Base-by-base conservation (phyloP, 2,888 invertebrate species). In the Erebia palarica region DNA sequence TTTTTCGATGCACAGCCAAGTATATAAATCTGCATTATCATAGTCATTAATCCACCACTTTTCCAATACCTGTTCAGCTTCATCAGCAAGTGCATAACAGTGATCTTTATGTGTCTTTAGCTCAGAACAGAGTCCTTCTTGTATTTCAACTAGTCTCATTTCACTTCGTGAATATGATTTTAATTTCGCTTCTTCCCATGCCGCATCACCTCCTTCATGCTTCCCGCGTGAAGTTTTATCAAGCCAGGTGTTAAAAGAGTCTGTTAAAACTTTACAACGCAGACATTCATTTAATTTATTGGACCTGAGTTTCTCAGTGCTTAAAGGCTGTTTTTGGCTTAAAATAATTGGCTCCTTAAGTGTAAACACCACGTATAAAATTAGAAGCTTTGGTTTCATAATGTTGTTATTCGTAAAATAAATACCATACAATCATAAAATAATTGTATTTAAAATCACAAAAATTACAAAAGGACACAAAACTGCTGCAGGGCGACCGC, bases 131-230 rank as follows among this genome's bases (percentile, higher is more conserved):
- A 98, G 89, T 13, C 95, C 94, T 88, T 99, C 98, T 88, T 98
- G 97, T 68, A 99, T 97, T 91, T 99, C 99, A 5, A 97, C 96
- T 70, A 99, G 92, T 70, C 99, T 94, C 64, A 98, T 95, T 94
- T 99, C 99, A 89, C 98, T 98, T 21, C 94, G 96, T 64, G 96
- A 94, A 85, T 98, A 98, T 8, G 96, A 95, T 73, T 96, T 96
- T 73, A 97, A 90, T 82, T 97, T 97, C 73, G 97, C 95, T 89
- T 98, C 97, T 86, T 98, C 98, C 98, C 98, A 99, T 61, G 97
- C 97, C 0, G 97, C 96, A 88, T 98, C 98, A 10, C 98, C 98
- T 53, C 98, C 98, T 83, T 97, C 98, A 89, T 96, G 97, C 87
- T 98, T 98, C 57, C 96, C 97, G 75, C 97, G 95, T 21, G 96